phyloP scores from a whole-genome alignment of 2,888 invertebrate genomes.

The Nemoura dubitans region DNA sequence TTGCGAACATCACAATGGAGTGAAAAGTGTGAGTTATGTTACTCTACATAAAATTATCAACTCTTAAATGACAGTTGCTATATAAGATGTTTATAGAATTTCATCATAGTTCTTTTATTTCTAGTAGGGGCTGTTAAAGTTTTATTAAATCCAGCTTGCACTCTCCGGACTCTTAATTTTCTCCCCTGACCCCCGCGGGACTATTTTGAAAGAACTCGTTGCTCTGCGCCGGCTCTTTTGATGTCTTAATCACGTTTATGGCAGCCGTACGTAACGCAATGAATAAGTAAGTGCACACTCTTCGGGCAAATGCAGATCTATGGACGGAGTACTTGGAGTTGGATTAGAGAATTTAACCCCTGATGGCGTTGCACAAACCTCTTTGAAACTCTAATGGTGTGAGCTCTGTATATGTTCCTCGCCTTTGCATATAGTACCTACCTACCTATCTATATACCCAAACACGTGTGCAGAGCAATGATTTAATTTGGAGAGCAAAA shows the following conservation, averaged over 20 bases:
- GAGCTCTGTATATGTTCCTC: background rate
- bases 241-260: slow-evolving; percentile 47
- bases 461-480: slow-evolving; percentile 8
- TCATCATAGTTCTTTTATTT: slow-evolving; percentile 32
- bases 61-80: slow-evolving; percentile 33
- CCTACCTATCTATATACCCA: background rate
- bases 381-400: background rate
- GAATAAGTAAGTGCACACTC: slow-evolving; percentile 40
- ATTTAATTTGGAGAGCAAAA: slow-evolving; percentile 17
- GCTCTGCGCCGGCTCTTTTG: slow-evolving; percentile 43
- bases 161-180: slow-evolving; percentile 37
- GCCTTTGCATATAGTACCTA: background rate
- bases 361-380: background rate
- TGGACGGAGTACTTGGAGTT: background rate
- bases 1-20: slow-evolving; percentile 39
- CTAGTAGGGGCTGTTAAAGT: slow-evolving; percentile 38
- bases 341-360: background rate
- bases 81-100: slow-evolving; percentile 30
- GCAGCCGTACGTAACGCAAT: slow-evolving; percentile 33
- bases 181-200: slow-evolving; percentile 36
- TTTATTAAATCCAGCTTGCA: slow-evolving; percentile 35
- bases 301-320: slow-evolving; percentile 35
- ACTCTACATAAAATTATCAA: slow-evolving; percentile 38
- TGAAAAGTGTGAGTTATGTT: slow-evolving; percentile 37
- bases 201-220: slow-evolving; percentile 42